Evolutionary conservation across 2,113 vertebrate species (phyloP), one percentile per base, ranked within the genome.

Genomic region (Heterotis niloticus): DNA sequence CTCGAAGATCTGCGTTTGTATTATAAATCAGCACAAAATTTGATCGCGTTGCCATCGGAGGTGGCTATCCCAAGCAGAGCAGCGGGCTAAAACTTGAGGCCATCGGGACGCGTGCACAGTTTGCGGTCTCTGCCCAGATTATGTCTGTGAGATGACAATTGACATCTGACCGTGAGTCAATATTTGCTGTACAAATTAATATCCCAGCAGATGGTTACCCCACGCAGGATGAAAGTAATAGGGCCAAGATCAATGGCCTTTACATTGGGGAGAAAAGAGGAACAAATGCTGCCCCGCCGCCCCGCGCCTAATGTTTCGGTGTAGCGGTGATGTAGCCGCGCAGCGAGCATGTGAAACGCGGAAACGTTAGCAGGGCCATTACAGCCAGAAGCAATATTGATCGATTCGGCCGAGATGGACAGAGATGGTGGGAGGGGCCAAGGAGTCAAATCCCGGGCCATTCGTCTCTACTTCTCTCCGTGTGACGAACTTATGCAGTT

Each of bases 321-420:
- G 24, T 14, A 10, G 54, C 1, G 24, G 52, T 57, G 71, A 26
- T 24, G 52, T 18, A 51, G 54, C n/a, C n/a, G 18, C 5, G 11
- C 17, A 23, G 5, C 14, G 23, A 74, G 0, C 3, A 65, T 23
- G 64, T n/a, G 23, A 0, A n/a, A n/a, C 24, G 23, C 71, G 1
- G 54, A 74, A 74, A 74, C 17, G 54, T 24, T 23, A 51, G n/a
- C n/a, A 75, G 78, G 75, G 23, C 69, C 59, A 72, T 75, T 74
- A 62, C 44, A 26, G 26, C 81, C 80, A 81, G 72, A 82, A 75
- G 65, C 81, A 73, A 83, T 75, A 81, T 69, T 51, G 79, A 80
- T 80, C 44, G 51, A 44, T 34, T 10, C 29, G 5, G 29, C 74
- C 44, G 16, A 77, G 52, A 74, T 69, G 73, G 11, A 28, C n/a